Evolutionary conservation across 2,888 invertebrate species (phyloP), one percentile per base, ranked within the genome.

Genomic region (Orthosia gothica): DNA sequence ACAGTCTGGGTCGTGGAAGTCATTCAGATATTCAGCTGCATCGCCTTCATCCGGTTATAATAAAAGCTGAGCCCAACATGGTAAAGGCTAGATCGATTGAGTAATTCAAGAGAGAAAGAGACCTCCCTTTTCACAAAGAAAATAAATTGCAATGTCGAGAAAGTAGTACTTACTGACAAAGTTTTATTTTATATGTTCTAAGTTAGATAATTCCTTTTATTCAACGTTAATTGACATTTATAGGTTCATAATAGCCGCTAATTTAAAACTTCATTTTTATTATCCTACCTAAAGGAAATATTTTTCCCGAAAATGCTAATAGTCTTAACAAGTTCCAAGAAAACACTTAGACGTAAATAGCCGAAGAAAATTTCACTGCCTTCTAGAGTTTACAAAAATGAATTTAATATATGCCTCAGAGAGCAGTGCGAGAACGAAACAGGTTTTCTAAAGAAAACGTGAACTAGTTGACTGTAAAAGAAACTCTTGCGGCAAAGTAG

Each of bases 271-370:
- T 50, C 32, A 13, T 18, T 32, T 32, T 40, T 26, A 26, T 26
- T 26, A 26, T 26, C 26, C 3, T 47, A 52, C 3, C 13, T 15
- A 16, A 26, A 50, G 15, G 3, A 15, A 1, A 15, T 50, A 20
- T 26, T 26, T 45, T 54, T 45, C n/a, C n/a, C 13, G 32, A 18
- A 67, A 72, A 54, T 20, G 18, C 5, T 20, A 16, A 61, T 13
- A 55, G 26, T 50, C 16, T 65, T 50, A n/a, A 13, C 26, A 16
- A 74, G 50, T 58, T 65, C 45, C 13, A 15, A 66, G 32, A 52
- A 64, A 50, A 69, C 18, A 18, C 13, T 61, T 18, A 20, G 45
- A 70, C 2, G 16, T 9, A 64, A 47, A 63, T 15, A 64, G 11
- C 23, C 7, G n/a, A 20, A 63, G 26, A 16, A 5, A 64, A 64